These are phyloP conservation scores for Drosophila tsacasi DNA, from an alignment of 1,140 invertebrate species.

Conservation along the genomic window DNA sequence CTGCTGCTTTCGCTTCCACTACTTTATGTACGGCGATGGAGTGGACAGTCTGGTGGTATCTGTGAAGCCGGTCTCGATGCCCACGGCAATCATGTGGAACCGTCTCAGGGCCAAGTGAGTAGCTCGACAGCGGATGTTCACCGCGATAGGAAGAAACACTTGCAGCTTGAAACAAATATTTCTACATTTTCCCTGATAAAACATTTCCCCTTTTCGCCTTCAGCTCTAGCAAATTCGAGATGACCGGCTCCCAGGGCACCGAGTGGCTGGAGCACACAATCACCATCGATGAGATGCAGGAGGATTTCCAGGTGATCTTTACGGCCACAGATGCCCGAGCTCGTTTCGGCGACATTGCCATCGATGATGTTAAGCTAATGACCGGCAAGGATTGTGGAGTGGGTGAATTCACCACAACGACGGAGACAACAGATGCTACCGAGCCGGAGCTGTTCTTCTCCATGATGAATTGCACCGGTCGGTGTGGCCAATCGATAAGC, in stretches of 20 bases:
- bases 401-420: conserved; percentile 36
- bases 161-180: not conserved
- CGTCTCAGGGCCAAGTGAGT: conserved; percentile 37
- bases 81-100: conserved; percentile 44
- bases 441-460: conserved; percentile 31
- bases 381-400: conserved; percentile 62
- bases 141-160: conserved; percentile 5
- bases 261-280: conserved; percentile 74
- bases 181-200: not conserved
- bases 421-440: conserved; percentile 6
- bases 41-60: conserved; percentile 71
- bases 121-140: conserved; percentile 6
- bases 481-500: conserved; percentile 41
- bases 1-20: conserved; percentile 79
- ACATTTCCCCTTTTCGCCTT: not conserved
- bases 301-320: conserved; percentile 75
- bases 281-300: conserved; percentile 66
- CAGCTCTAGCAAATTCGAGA: conserved; percentile 49
- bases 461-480: conserved; percentile 56
- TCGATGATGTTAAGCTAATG: conserved; percentile 78
- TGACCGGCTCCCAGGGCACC: conserved; percentile 56
- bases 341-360: conserved; percentile 74
- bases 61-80: conserved; percentile 58
- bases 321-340: conserved; percentile 47
- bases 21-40: conserved; percentile 76